Evolutionary conservation across 2,888 invertebrate species (phyloP).

Genomic region (Sabatieria punctata): DNA sequence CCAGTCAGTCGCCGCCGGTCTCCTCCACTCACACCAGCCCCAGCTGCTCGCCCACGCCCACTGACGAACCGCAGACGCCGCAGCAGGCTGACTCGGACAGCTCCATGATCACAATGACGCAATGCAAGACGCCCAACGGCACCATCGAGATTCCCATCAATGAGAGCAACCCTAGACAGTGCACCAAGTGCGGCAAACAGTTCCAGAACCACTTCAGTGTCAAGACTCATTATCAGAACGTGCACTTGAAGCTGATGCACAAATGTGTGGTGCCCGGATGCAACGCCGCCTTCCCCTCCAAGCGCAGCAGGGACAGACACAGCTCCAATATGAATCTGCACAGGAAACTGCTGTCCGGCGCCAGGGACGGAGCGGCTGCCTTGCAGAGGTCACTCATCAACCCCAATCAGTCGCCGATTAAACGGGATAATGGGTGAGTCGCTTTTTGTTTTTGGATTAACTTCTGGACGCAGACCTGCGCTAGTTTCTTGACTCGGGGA

Average conservation of each 20-base stretch:
- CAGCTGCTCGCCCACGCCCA: background rate
- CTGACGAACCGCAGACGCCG: background rate
- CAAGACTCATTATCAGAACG: constrained; percentile 85
- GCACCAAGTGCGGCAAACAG: constrained; percentile 75
- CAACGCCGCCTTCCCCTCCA: constrained; percentile 81
- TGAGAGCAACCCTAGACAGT: constrained; percentile 64
- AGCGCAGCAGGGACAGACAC: constrained; percentile 74
- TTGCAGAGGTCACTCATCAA: no score
- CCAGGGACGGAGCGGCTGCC: no score
- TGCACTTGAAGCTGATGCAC: constrained; percentile 84
- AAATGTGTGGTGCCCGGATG: constrained; percentile 75
- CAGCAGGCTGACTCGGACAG: background rate
- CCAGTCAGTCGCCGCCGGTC: no score
- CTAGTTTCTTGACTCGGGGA: no score
- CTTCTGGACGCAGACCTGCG: no score
- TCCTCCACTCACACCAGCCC: background rate
- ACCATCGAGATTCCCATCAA: constrained; percentile 62
- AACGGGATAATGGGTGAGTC: no score
- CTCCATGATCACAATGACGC: constrained; percentile 32
- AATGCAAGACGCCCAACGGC: constrained; percentile 15
- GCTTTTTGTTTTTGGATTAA: no score
- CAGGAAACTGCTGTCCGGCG: constrained; percentile 52
- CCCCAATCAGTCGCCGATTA: no score
- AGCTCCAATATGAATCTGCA: constrained; percentile 78
- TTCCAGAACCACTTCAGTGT: constrained; percentile 83